Conservation (phyloP, 1,140 invertebrate genomes). For the Drosophila kanapiae region DNA sequence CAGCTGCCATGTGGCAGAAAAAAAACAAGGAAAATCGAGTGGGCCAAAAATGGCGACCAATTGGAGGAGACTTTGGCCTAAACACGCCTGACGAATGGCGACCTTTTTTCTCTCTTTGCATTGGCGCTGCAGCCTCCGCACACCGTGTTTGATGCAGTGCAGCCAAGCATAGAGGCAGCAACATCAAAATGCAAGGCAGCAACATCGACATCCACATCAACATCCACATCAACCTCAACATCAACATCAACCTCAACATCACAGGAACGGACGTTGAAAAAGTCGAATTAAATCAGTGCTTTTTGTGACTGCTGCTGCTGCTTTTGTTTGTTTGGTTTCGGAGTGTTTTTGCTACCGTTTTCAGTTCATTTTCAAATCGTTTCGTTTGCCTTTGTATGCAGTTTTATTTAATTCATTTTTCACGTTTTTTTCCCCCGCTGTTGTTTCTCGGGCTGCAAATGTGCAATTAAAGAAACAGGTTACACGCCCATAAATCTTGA, state of each 20-base stretch:
- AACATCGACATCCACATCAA: slow-evolving; percentile 17
- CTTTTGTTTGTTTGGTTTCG: slow-evolving; percentile 22
- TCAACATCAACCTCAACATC: slow-evolving; percentile 9
- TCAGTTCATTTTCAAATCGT: slow-evolving; percentile 77
- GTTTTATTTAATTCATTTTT: slow-evolving; percentile 83
- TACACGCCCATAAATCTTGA: slow-evolving; percentile 84
- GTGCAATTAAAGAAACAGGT: slow-evolving; percentile 85
- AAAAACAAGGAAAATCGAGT: neutral
- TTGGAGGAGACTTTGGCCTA: slow-evolving; percentile 8
- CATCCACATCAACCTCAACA: neutral
- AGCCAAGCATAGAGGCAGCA: slow-evolving; percentile 48
- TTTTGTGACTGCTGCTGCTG: slow-evolving; percentile 54
- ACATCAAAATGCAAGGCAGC: slow-evolving; percentile 18
- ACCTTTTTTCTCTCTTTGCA: slow-evolving; percentile 54
- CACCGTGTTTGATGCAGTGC: slow-evolving; percentile 65
- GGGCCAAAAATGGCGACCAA: slow-evolving; percentile 65
- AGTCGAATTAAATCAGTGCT: slow-evolving; percentile 53
- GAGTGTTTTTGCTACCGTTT: slow-evolving; percentile 75
- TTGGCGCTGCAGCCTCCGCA: slow-evolving; percentile 37
- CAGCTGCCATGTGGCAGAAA: slow-evolving; percentile 31
- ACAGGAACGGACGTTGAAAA: slow-evolving; percentile 30
- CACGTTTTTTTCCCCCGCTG: slow-evolving; percentile 58
- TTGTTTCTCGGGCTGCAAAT: slow-evolving; percentile 79
- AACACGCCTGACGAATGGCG: slow-evolving; percentile 33
- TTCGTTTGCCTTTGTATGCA: slow-evolving; percentile 75